A percentile compares a stretch with the other conserved stretches of the same genome.
Evolutionary conservation across 2,888 invertebrate genomes (phyloP).

Genomic region (Patella pellucida): DNA sequence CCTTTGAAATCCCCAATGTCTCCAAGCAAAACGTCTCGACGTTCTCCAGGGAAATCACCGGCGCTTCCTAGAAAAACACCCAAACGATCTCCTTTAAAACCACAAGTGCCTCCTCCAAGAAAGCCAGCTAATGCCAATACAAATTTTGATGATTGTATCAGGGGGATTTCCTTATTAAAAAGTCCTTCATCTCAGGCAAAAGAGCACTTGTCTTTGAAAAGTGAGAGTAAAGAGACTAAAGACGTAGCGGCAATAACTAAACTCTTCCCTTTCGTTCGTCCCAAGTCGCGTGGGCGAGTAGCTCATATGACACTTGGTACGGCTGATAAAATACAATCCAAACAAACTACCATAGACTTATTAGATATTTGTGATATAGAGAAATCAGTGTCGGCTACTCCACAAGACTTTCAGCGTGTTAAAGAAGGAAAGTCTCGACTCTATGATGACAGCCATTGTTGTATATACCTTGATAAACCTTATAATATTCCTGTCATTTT

Average conservation of each 20-base stretch:
- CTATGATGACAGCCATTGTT: constrained; percentile 36
- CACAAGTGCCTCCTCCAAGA: constrained; percentile 20
- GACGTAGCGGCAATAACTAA: not conserved
- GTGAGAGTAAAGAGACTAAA: not conserved
- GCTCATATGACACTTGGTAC: constrained; percentile 55
- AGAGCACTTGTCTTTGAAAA: not conserved
- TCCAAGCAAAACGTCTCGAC: not conserved
- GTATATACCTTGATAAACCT: constrained; percentile 36
- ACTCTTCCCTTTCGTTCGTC: not conserved
- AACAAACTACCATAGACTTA: constrained; percentile 41
- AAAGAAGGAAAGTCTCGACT: constrained; percentile 30
- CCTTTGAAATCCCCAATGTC: not conserved
- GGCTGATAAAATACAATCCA: constrained; percentile 36
- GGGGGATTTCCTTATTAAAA: not conserved
- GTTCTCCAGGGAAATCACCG: not conserved
- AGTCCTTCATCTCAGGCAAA: not conserved
- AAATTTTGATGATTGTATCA: not conserved
- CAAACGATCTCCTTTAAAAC: not conserved
- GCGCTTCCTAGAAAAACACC: not conserved
- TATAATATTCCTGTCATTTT: constrained; percentile 25
- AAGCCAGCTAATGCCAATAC: not conserved
- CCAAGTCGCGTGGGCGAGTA: constrained; percentile 37
- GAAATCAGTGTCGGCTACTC: not conserved
- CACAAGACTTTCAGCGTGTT: constrained; percentile 22
- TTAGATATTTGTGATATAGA: constrained; percentile 38